Evolutionary conservation across 2,888 invertebrate genomes (phyloP), one percentile per base, ranked within the genome.

Genomic region (Pterostichus madidus): DNA sequence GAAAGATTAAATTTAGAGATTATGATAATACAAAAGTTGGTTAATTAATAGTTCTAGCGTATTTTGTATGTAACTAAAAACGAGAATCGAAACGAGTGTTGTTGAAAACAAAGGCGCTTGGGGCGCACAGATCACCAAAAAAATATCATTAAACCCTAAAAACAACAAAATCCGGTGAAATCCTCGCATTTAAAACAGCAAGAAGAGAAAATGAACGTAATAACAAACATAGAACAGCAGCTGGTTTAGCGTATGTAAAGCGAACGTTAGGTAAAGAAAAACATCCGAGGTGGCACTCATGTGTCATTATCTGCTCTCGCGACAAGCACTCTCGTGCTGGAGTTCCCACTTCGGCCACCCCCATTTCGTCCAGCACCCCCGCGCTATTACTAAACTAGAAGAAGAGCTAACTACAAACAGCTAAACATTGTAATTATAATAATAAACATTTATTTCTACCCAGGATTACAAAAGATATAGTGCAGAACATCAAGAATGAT

Each of bases 251-350:
- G 59, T 59, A n/a, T 68, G 68, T 39, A 73, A 73, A 49, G 73
- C 15, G 52, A 24, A 31, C 39, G 75, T 52, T 44, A 75, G 75
- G 75, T 75, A 75, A 75, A 75, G 75, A 75, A 75, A 39, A 75
- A 75, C 75, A 75, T 32, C 75, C 75, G 49, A 80, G 80, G 73
- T 80, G 56, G 59, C 75, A 75, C 81, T 81, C 75, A 81, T 81
- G 81, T 81, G 75, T 81, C 81, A 81, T 81, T 81, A 81, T 81
- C 81, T 81, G 81, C 81, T 59, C 81, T 81, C 75, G 49, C 49
- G 59, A 75, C 39, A 53, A 59, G 59, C 46, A 75, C 81, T 75
- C 75, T 73, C 80, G 24, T 46, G 49, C 17, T 56, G 56, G 11
- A 56, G 56, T 56, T 56, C 17, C 56, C 56, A 13, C 7, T 39